Base-by-base conservation (phyloP, 2,113 vertebrate species). In the Nothocercus julius region DNA sequence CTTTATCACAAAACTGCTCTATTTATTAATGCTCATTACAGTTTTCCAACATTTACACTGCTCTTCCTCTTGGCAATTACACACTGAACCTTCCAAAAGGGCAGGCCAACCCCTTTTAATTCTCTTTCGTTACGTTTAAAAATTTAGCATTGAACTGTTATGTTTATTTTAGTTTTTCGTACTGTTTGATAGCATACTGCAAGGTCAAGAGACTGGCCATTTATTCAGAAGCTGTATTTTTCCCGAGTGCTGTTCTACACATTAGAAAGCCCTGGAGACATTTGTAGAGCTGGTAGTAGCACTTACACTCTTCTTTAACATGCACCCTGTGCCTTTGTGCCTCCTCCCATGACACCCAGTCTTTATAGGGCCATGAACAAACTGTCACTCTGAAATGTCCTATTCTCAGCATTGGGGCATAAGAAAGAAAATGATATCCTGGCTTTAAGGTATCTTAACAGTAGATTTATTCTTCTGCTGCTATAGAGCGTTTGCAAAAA, bases 41-140 rank as follows among this genome's bases (percentile, higher is more conserved):
- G 42, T 42, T 87, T 40, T 54, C 2, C 1, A 56, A 40, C 47
- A 27, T 2, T 84, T 62, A 5, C 0, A 0, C 38, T 64, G 21
- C 53, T 28, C n/a, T 72, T 38, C 28, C 68, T 69, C 70, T 15
- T 17, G 67, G 58, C 7, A 2, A 13, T 0, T 10, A 40, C 5
- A 54, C 36, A 45, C 61, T 0, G 0, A 32, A 24, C 22, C 49
- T 2, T 0, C 4, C 44, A 56, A 38, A 64, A 51, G 53, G 34
- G 25, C 56, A 84, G n/a, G 5, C 7, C 61, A 54, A 7, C 44
- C 42, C 30, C 64, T 53, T 62, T 19, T 2, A 28, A 38, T 68
- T 22, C 28, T 20, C 15, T 44, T 32, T 16, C 1, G 0, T 12
- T 32, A 11, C 2, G 14, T 14, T 54, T 21, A 0, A 54, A 54